These are phyloP conservation scores for Greenwoodochromis staneri DNA, from an alignment of 2,113 vertebrate species.

Conservation along the genomic window DNA sequence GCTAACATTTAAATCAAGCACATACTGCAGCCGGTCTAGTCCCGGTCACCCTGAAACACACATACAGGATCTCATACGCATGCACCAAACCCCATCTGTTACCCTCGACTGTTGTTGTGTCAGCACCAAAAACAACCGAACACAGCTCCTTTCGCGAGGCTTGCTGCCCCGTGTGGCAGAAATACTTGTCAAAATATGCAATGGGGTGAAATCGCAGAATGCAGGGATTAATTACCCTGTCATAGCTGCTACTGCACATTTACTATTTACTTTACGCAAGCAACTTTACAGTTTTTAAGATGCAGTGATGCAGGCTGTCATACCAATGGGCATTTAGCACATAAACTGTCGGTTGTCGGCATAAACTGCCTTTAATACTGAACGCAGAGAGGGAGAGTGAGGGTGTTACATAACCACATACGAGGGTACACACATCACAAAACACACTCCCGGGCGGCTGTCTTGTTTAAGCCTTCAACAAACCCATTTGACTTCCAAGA, in stretches of 20 bases:
- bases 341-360: not conserved
- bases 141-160: constrained; percentile 44
- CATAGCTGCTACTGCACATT: constrained; percentile 20
- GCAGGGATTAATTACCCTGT: constrained; percentile 45
- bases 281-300: constrained; percentile 41
- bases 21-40: not conserved
- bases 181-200: constrained; percentile 43
- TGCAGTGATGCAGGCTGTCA: constrained; percentile 20
- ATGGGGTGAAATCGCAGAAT: constrained; percentile 14
- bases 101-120: constrained; percentile 37
- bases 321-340: constrained; percentile 5
- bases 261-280: constrained; percentile 9
- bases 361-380: not conserved
- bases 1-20: constrained; percentile 20
- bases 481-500: not conserved
- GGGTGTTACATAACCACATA: not conserved
- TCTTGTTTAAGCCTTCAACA: not conserved
- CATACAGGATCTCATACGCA: not conserved
- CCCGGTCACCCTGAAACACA: constrained; percentile 26
- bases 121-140: constrained; percentile 56
- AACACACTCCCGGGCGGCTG: not conserved
- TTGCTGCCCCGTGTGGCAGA: constrained; percentile 16
- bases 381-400: not conserved
- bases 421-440: not conserved
- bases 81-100: constrained; percentile 49